A percentile compares a stretch with the other conserved stretches of the same genome.
phyloP scores from a whole-genome alignment of 2,113 vertebrate genomes.

The Callocephalon fimbriatum region DNA sequence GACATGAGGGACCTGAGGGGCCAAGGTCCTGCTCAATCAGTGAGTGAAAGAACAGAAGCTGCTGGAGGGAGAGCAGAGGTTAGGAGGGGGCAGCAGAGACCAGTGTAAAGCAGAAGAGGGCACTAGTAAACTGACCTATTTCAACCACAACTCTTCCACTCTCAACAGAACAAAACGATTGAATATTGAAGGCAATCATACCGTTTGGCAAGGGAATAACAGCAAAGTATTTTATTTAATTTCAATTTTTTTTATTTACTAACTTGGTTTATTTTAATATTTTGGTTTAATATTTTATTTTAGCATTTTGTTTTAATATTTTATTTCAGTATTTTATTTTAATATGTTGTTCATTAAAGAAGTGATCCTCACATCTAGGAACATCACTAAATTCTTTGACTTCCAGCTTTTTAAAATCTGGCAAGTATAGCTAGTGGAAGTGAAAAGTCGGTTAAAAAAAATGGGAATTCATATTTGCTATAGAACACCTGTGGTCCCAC shows the following conservation, averaged over 20 bases:
- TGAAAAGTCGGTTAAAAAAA: neutral
- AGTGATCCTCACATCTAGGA: neutral
- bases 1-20: constrained; percentile 65
- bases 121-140: constrained; percentile 82
- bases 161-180: neutral
- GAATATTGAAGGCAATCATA: neutral
- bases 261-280: neutral
- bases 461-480: neutral
- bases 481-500: neutral
- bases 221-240: neutral
- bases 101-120: constrained; percentile 68
- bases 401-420: neutral
- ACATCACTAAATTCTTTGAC: neutral
- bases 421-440: neutral
- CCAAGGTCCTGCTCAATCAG: constrained; percentile 56
- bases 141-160: neutral
- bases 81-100: constrained; percentile 80
- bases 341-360: neutral
- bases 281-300: neutral
- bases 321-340: neutral
- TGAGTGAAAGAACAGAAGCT: constrained; percentile 25
- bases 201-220: neutral
- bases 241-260: neutral
- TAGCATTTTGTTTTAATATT: neutral
- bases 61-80: constrained; percentile 70